Conservation (phyloP, 2,888 invertebrate genomes). For the Andrena praecox region DNA sequence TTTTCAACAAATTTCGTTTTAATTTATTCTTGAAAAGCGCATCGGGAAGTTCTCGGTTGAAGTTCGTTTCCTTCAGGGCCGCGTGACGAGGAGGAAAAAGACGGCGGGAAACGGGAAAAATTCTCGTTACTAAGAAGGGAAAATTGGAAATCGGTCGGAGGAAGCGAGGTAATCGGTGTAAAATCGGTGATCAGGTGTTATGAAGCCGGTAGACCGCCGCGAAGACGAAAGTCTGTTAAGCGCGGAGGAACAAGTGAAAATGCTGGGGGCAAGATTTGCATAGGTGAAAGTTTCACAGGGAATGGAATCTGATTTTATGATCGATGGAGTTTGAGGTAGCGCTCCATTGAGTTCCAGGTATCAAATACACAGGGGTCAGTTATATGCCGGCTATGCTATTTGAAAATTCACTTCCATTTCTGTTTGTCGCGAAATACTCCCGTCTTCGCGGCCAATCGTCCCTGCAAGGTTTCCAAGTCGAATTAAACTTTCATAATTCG, state of each 20-base stretch:
- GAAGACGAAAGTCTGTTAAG: too few species aligned
- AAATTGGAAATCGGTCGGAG: not conserved
- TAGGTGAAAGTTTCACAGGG: too few species aligned
- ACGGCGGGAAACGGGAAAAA: not conserved
- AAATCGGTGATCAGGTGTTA: not conserved
- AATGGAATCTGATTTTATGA: too few species aligned
- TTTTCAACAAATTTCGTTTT: slow-evolving; percentile 60
- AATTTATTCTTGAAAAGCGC: slow-evolving; percentile 50
- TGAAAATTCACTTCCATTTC: not conserved
- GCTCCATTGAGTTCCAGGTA: too few species aligned
- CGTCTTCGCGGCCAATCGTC: slow-evolving; percentile 26
- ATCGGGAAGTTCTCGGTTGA: slow-evolving; percentile 13
- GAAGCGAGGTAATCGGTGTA: not conserved
- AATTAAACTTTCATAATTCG: slow-evolving; percentile 61
- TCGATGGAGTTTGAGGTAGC: too few species aligned
- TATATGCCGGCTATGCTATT: not conserved
- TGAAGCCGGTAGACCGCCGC: too few species aligned
- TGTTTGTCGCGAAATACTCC: slow-evolving; percentile 11
- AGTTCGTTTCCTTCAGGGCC: not conserved
- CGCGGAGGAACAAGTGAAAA: too few species aligned
- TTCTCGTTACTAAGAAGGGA: not conserved
- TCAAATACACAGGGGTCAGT: not conserved
- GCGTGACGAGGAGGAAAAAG: not conserved
- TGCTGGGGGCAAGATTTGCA: too few species aligned
- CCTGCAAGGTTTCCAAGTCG: slow-evolving; percentile 19